Conservation (phyloP, 2,797 vertebrate genomes). For the Clarias pachynema region DNA sequence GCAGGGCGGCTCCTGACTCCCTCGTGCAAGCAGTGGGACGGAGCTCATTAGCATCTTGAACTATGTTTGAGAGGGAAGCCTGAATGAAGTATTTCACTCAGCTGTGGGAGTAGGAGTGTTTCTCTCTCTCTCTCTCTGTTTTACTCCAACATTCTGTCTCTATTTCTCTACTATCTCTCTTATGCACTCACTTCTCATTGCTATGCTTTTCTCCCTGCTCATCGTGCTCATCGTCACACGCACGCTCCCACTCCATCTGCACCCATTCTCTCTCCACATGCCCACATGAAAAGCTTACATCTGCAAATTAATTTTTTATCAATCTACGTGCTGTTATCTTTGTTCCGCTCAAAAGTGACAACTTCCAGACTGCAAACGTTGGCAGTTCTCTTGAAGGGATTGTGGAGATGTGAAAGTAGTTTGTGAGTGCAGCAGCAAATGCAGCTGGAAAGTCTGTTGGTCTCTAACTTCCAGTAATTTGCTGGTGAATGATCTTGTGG, state of each 20-base stretch:
- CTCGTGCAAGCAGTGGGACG: constrained; percentile 74
- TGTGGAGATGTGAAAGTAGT: constrained; percentile 48
- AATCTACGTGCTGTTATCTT: constrained; percentile 78
- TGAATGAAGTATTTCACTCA: constrained; percentile 72
- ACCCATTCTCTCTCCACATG: constrained; percentile 48
- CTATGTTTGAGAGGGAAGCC: constrained; percentile 80
- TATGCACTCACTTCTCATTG: constrained; percentile 47
- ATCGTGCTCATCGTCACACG: constrained; percentile 44
- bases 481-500: constrained; percentile 70
- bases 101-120: constrained; percentile 64
- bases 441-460: constrained; percentile 47
- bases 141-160: constrained; percentile 27
- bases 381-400: constrained; percentile 68
- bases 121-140: constrained; percentile 8
- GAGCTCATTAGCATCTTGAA: constrained; percentile 91
- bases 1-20: constrained; percentile 66
- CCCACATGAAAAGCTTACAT: constrained; percentile 69
- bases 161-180: constrained; percentile 48
- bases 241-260: constrained; percentile 51
- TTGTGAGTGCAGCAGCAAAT: constrained; percentile 30
- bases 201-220: constrained; percentile 37
- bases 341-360: constrained; percentile 76
- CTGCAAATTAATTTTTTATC: constrained; percentile 80
- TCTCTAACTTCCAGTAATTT: constrained; percentile 67
- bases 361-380: constrained; percentile 78